Base-by-base conservation (phyloP, 2,113 vertebrate genomes). In the Labrus mixtus region DNA sequence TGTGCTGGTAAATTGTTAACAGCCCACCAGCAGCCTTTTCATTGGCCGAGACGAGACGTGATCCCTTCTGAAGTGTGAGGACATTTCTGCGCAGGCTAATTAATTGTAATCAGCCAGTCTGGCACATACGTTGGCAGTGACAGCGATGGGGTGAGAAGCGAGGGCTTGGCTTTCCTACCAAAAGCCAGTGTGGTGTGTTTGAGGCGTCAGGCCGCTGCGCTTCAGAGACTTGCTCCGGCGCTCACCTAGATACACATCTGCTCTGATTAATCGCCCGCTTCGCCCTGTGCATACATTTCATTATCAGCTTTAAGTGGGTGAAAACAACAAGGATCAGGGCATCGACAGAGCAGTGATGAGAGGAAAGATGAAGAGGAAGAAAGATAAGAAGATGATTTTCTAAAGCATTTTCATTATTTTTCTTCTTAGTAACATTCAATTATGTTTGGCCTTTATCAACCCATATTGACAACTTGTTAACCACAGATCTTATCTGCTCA, bases 281-380 rank as follows among this genome's bases (percentile, higher is more conserved):
- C 93, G 93, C 94, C 94, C 95, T 90, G 94, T 91, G 95, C 95
- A 92, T 95, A 93, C 95, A 94, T 95, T 96, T 95, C 96, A 96
- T 97, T 97, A 97, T 95, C 95, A 93, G 95, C 94, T 95, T 96
- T 96, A 97, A 96, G 96, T 95, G 95, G 94, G 93, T 91, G 94
- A 95, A 94, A 95, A 95, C 95, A 96, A 96, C 95, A 93, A 94
- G 93, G 94, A 94, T 93, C 94, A 90, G 93, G 92, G 92, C 94
- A 92, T 93, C 87, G 85, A 78, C 68, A 29, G 19, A 51, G 62
- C 54, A 53, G 10, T 60, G 78, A 78, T 4, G 55, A 61, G 76
- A 36, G 70, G 19, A 53, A 6, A 53, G 59, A 73, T 51, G 70
- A 70, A 37, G 25, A 10, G 16, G 16, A 53, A 59, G 74, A 10